phyloP scores from a whole-genome alignment of 2,797 vertebrate genomes.

The Saxicola maurus region DNA sequence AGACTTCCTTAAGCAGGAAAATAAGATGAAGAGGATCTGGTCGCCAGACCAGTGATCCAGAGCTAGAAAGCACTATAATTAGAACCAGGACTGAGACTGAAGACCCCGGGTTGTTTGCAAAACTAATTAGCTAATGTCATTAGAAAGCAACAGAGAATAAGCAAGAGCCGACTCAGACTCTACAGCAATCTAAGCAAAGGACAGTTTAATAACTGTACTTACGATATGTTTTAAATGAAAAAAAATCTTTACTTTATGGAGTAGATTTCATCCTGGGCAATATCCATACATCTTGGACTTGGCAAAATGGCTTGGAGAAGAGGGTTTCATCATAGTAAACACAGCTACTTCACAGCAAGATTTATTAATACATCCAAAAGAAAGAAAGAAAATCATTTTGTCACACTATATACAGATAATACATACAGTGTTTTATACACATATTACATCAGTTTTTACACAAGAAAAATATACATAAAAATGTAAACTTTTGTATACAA shows the following conservation, averaged over 20 bases:
- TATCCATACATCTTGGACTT: background rate
- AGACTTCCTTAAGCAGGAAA: background rate
- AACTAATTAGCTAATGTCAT: slow-evolving; percentile 43
- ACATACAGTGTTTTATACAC: slow-evolving; percentile 99
- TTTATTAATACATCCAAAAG: slow-evolving; percentile 99
- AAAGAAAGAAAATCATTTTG: slow-evolving; percentile 94
- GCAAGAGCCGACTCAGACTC: background rate
- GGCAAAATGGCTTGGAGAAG: slow-evolving; percentile 7
- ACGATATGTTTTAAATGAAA: background rate
- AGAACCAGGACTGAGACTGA: background rate
- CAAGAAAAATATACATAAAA: slow-evolving; percentile 99
- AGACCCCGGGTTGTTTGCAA: background rate
- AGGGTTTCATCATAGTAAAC: slow-evolving; percentile 36
- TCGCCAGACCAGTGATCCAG: background rate
- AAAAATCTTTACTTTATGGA: background rate
- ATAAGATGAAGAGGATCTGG: background rate
- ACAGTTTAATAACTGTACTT: slow-evolving; percentile 38
- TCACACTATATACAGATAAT: slow-evolving; percentile 99
- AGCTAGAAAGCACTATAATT: slow-evolving; percentile 13
- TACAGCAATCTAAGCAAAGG: slow-evolving; percentile 12
- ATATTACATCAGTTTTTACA: slow-evolving; percentile 99
- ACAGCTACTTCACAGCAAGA: slow-evolving; percentile 96
- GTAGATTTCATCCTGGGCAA: background rate
- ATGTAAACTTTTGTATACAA: slow-evolving; percentile 99
- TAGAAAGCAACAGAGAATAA: slow-evolving; percentile 35